Conservation (phyloP, 2,888 invertebrate genomes). For the Monochamus alternatus region DNA sequence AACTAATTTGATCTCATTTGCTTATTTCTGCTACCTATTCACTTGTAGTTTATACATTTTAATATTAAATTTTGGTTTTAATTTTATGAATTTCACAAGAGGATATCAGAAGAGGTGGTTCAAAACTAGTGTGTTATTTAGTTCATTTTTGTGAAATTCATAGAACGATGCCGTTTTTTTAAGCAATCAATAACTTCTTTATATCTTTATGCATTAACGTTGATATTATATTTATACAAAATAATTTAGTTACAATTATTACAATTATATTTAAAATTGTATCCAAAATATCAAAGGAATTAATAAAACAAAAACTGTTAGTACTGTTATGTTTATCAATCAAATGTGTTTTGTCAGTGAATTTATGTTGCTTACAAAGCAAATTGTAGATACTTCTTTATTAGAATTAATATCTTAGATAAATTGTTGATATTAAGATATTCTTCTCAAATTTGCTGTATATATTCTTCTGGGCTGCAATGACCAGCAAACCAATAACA, state of each 20-base stretch:
- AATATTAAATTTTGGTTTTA: conserved; percentile 28
- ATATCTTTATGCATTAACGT: conserved; percentile 38
- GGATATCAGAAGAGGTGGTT: neutral
- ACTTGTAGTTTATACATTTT: conserved; percentile 41
- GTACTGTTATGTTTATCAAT: neutral
- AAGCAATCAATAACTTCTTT: conserved; percentile 39
- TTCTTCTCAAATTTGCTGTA: too few species aligned
- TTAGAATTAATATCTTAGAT: too few species aligned
- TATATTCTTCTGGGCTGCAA: too few species aligned
- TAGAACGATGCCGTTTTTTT: conserved; percentile 21
- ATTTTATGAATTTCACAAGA: conserved; percentile 19
- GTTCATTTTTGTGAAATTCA: neutral
- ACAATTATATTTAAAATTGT: conserved; percentile 29
- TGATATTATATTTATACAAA: conserved; percentile 35
- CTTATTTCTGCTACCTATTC: conserved; percentile 53
- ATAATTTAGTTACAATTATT: conserved; percentile 33
- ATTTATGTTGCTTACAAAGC: too few species aligned
- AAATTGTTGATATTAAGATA: too few species aligned
- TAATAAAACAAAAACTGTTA: neutral
- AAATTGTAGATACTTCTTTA: too few species aligned
- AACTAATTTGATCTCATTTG: conserved; percentile 41
- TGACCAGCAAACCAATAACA: neutral
- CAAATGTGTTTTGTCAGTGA: neutral
- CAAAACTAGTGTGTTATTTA: neutral
- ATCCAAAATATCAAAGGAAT: conserved; percentile 27